Conservation (phyloP, 2,888 invertebrate species). For the Lasiommata megera region DNA sequence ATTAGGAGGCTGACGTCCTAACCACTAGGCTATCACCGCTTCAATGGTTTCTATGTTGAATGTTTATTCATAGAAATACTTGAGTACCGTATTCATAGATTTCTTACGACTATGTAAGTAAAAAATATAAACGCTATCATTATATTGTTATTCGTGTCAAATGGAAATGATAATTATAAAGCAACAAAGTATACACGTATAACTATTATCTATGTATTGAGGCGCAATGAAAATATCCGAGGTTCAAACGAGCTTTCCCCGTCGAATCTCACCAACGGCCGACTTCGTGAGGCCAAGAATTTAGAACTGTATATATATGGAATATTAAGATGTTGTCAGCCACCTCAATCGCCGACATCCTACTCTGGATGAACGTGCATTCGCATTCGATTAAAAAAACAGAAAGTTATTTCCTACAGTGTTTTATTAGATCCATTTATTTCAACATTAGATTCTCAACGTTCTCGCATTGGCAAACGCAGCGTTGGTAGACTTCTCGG, state of each 20-base stretch:
- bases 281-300: conserved; percentile 29
- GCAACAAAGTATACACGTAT: conserved; percentile 7
- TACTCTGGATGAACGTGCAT: conserved; percentile 13
- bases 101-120: too few species aligned
- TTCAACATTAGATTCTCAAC: too few species aligned
- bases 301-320: conserved; percentile 27
- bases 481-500: too few species aligned
- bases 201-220: conserved; percentile 29
- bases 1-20: too few species aligned
- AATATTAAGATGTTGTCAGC: conserved; percentile 30
- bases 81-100: too few species aligned
- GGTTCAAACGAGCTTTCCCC: conserved; percentile 30
- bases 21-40: too few species aligned
- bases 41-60: too few species aligned
- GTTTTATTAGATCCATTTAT: neutral
- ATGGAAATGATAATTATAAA: neutral
- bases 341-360: conserved; percentile 7
- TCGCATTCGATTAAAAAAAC: neutral
- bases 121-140: neutral
- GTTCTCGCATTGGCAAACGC: too few species aligned
- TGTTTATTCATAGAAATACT: too few species aligned
- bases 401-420: neutral
- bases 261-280: conserved; percentile 19
- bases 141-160: neutral
- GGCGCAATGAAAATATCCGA: conserved; percentile 31